phyloP scores from a whole-genome alignment of 2,888 invertebrate genomes.

The Coremacera marginata region DNA sequence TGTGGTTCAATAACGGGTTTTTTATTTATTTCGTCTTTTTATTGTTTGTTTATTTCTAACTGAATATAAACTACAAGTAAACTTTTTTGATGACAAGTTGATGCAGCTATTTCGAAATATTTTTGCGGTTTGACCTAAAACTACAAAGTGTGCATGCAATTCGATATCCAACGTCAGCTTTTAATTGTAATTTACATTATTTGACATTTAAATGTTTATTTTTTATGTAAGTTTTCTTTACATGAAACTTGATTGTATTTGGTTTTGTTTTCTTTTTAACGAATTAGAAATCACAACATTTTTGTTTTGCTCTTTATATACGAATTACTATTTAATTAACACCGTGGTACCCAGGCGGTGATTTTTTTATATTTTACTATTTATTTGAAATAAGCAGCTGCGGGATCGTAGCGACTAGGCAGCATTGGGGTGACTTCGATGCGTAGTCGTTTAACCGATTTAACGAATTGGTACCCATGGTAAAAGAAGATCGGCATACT shows the following conservation, averaged over 20 bases:
- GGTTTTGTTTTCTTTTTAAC: background rate
- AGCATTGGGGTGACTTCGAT: background rate
- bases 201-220: background rate
- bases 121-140: conserved; percentile 20
- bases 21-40: background rate
- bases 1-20: background rate
- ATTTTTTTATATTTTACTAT: background rate
- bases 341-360: background rate
- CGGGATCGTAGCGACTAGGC: background rate
- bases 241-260: conserved; percentile 2
- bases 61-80: background rate
- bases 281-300: background rate
- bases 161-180: background rate
- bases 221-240: background rate
- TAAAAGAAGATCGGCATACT: conserved; percentile 74
- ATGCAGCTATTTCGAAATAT: background rate
- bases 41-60: no score
- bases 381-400: no score
- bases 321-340: background rate
- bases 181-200: background rate
- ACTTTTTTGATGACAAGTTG: background rate
- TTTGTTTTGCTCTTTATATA: background rate
- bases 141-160: background rate
- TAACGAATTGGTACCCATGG: conserved; percentile 79
- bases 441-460: conserved; percentile 15